phyloP scores from a whole-genome alignment of 2,888 invertebrate genomes.

The Sthenelais limicola region DNA sequence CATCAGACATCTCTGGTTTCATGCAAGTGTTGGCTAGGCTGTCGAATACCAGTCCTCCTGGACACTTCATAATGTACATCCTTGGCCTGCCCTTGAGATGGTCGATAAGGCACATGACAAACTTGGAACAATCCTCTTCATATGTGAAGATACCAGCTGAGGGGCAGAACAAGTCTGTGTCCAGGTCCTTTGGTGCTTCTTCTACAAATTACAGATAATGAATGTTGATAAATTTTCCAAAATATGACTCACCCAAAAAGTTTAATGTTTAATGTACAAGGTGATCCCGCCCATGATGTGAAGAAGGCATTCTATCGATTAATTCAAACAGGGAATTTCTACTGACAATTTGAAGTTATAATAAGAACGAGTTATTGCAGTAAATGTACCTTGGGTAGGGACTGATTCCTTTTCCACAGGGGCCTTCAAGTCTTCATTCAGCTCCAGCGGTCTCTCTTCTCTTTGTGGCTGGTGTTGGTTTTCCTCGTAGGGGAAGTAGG shows the following conservation, averaged over 20 bases:
- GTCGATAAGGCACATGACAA: slow-evolving; percentile 50
- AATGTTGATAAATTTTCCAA: no score
- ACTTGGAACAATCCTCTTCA: slow-evolving; percentile 50
- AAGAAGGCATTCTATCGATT: no score
- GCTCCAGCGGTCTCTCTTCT: slow-evolving; percentile 5
- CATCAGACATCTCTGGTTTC: slow-evolving; percentile 20
- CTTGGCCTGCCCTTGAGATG: slow-evolving; percentile 40
- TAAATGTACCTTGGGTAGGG: no score
- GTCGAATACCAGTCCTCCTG: slow-evolving; percentile 48
- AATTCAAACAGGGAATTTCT: background rate
- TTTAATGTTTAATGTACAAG: no score
- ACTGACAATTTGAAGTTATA: background rate
- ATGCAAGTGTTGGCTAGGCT: slow-evolving; percentile 34
- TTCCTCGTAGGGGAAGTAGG: slow-evolving; percentile 18
- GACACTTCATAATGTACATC: slow-evolving; percentile 52
- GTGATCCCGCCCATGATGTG: no score
- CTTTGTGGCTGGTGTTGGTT: background rate
- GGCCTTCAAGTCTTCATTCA: slow-evolving; percentile 1
- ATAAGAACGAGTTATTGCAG: no score
- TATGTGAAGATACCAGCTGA: slow-evolving; percentile 49
- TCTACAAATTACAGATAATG: no score
- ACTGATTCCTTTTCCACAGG: background rate
- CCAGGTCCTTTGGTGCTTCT: slow-evolving; percentile 35
- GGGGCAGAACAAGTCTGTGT: slow-evolving; percentile 44
- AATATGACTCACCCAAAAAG: no score